Evolutionary conservation across 2,113 vertebrate genomes (phyloP), one percentile per base, ranked within the genome.

Genomic region (Paralichthys olivaceus): DNA sequence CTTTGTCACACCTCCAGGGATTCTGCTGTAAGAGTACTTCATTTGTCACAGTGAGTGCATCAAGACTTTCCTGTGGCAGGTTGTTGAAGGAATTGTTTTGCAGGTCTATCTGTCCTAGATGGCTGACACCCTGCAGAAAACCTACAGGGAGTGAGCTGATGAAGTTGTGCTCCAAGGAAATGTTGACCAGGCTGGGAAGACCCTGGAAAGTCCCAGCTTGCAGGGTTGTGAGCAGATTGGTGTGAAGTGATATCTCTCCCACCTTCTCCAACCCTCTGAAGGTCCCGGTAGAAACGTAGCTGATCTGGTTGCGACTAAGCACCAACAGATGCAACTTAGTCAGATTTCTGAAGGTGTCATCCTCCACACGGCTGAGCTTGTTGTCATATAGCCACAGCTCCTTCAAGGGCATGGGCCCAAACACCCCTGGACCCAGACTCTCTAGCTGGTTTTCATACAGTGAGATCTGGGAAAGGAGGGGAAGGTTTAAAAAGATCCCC

Each of bases 311-410:
- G 59, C 93, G 93, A 89, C 96, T 97, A 34, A 99, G 92, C 14
- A 97, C 92, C 71, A 99, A 91, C 23, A 97, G 93, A 19, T 84
- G 93, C 80, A 98, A 51, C 49, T 94, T 86, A 17, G 86, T 95
- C 81, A 99, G 94, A 88, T 95, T 96, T 76, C 77, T 89, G 70
- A 99, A 98, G 32, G 95, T 83, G 0, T 94, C 87, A 0, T 94
- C 84, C 0, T 95, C 94, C 17, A 99, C 62, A 7, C 32, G 79
- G 22, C 91, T 93, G 66, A 98, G 90, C 64, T 93, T 95, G 22
- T 99, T 99, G 61, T 98, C 95, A 0, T 97, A 97, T 4, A 99
- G 92, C 97, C 96, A 97, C 13, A 99, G 93, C 69, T 98, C 94
- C 2, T 87, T 65, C 22, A 95, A 40, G 14, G 90, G 87, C 95